Evolutionary conservation across 1,140 invertebrate genomes (phyloP).

Genomic region (Acromyrmex echinatior): DNA sequence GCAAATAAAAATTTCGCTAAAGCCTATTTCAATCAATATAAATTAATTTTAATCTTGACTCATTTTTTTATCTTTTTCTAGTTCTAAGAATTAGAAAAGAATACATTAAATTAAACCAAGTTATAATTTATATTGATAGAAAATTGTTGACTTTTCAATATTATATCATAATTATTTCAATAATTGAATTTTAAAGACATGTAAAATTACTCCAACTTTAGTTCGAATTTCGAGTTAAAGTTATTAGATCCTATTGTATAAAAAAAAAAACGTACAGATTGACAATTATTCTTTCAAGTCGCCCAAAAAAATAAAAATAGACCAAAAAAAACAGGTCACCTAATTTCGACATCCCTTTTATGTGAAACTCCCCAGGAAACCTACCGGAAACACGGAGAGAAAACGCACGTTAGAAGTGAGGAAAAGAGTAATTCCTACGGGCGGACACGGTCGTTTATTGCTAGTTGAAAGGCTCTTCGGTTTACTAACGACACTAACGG

Average conservation of each 20-base stretch:
- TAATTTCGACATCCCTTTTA: no score
- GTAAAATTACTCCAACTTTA: not conserved
- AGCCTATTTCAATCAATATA: not conserved
- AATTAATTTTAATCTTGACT: no score
- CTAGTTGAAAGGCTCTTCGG: conserved; percentile 23
- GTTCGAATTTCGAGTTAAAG: not conserved
- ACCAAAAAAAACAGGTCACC: no score
- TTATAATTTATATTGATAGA: no score
- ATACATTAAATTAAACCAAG: no score
- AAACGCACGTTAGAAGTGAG: not conserved
- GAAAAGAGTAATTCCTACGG: not conserved
- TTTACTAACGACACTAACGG: conserved; percentile 59
- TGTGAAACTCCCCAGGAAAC: no score
- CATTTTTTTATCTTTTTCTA: no score
- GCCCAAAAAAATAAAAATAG: no score
- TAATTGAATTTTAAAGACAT: no score
- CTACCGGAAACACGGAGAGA: not conserved
- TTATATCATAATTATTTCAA: conserved; percentile 10
- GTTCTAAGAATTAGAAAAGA: no score
- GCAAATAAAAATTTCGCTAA: not conserved
- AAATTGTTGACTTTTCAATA: not conserved
- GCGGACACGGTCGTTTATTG: conserved; percentile 7
- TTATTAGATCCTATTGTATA: not conserved
- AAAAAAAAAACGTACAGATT: not conserved
- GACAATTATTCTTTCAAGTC: not conserved